phyloP scores from a whole-genome alignment of 2,113 vertebrate species.

The rat (Rattus norvegicus) region DNA sequence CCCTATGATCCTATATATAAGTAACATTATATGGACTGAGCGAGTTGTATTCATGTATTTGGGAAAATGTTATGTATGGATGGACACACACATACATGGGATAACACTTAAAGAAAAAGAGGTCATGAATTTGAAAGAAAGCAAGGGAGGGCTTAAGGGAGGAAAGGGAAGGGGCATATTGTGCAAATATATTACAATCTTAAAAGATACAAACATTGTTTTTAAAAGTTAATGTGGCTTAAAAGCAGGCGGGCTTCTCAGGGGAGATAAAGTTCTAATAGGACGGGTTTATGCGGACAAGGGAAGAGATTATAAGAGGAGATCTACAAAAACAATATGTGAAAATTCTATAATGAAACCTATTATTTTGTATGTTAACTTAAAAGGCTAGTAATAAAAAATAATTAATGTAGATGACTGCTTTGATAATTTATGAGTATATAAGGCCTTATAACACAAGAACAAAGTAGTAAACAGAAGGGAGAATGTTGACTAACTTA shows the following conservation, averaged over 20 bases:
- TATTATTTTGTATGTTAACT: not conserved
- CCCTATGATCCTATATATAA: not conserved
- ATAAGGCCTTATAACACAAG: not conserved
- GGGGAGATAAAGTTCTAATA: too few species aligned
- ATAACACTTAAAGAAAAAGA: not conserved
- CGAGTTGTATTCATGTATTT: not conserved
- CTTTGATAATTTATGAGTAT: slow-evolving; percentile 16
- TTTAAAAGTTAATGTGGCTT: not conserved
- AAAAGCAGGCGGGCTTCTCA: not conserved
- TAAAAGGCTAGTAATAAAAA: not conserved
- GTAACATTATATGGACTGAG: not conserved
- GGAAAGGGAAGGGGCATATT: not conserved
- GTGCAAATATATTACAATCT: not conserved
- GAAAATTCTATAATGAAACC: not conserved
- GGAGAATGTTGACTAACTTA: not conserved
- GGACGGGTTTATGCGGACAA: not conserved
- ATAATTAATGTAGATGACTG: not conserved
- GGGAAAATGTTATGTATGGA: not conserved
- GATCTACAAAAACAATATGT: not conserved
- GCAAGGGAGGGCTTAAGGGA: not conserved
- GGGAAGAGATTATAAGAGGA: not conserved
- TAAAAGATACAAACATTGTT: not conserved
- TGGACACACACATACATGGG: not conserved
- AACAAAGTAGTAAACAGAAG: not conserved
- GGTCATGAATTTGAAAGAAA: not conserved